A percentile compares a stretch with the other conserved stretches of the same genome.
phyloP scores from a whole-genome alignment of 2,888 invertebrate species.

The Lasioglossum zephyrum region DNA sequence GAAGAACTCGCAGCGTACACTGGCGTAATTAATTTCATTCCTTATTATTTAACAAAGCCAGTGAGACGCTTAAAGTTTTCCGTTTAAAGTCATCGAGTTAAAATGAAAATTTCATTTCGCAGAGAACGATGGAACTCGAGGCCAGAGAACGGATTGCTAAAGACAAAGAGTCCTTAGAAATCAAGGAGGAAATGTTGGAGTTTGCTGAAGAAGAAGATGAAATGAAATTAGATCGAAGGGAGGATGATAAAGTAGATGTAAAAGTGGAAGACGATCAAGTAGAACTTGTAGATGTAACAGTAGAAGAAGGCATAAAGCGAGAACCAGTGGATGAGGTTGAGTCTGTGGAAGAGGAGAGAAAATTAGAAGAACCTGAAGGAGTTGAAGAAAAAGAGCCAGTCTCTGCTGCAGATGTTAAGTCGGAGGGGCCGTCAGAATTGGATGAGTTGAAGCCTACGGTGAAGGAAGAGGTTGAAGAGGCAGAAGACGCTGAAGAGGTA shows the following conservation, averaged over 20 bases:
- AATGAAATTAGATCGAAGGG: background rate
- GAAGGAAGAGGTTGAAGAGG: background rate
- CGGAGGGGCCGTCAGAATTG: background rate
- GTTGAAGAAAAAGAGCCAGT: background rate
- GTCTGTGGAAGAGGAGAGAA: background rate
- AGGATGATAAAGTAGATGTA: background rate
- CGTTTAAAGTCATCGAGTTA: background rate
- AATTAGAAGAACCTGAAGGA: background rate
- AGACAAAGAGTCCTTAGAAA: background rate
- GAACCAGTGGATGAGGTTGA: background rate
- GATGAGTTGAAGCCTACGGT: background rate
- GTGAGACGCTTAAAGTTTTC: background rate
- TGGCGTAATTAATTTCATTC: slow-evolving; percentile 49
- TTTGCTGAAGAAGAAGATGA: background rate
- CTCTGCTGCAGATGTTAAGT: background rate
- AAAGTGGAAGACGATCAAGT: background rate
- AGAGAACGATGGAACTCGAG: background rate
- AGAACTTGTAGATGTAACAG: background rate
- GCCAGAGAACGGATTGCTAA: background rate
- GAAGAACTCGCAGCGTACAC: slow-evolving; percentile 53
- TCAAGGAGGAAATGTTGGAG: background rate
- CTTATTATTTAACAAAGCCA: slow-evolving; percentile 2
- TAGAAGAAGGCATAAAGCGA: background rate
- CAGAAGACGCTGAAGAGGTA: background rate
- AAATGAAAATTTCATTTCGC: background rate